These are phyloP conservation scores for Eupeodes corollae DNA, from an alignment of 1,140 invertebrate species.

Conservation along the genomic window DNA sequence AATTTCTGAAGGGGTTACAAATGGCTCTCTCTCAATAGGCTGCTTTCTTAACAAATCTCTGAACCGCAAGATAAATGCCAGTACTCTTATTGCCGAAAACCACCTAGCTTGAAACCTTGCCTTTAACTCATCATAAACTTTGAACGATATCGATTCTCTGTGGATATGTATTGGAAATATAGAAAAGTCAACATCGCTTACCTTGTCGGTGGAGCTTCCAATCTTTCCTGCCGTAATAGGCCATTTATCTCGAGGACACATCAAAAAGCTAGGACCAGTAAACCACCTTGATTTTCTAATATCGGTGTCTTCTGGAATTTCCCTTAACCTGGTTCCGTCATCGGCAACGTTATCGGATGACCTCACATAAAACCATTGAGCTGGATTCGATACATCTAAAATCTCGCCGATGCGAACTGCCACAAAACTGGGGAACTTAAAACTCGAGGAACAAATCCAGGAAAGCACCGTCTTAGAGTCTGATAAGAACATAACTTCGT, in stretches of 20 bases:
- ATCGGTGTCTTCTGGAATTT: not conserved
- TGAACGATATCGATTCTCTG: too few relatives aligned
- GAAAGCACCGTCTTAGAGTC: not conserved
- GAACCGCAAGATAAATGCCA: not conserved
- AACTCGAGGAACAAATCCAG: not conserved
- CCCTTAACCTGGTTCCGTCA: not conserved
- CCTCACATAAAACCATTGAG: conserved; percentile 19
- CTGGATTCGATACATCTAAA: conserved; percentile 7
- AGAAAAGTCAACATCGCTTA: too few relatives aligned
- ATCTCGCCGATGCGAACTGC: conserved; percentile 18
- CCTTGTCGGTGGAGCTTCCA: too few relatives aligned
- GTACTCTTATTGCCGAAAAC: not conserved
- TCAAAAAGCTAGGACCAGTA: not conserved
- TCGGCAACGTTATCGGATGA: conserved; percentile 25
- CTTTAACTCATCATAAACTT: not conserved
- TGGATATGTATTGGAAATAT: too few relatives aligned
- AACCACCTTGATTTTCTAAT: not conserved
- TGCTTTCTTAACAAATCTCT: not conserved
- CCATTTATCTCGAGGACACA: not conserved
- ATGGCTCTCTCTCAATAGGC: not conserved
- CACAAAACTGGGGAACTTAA: conserved; percentile 11
- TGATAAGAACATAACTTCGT: not conserved
- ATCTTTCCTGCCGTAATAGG: too few relatives aligned
- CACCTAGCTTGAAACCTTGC: not conserved
- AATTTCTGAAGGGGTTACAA: too few relatives aligned